These are phyloP conservation scores for Calephelis nemesis DNA, from an alignment of 1,140 invertebrate genomes.

Conservation along the genomic window DNA sequence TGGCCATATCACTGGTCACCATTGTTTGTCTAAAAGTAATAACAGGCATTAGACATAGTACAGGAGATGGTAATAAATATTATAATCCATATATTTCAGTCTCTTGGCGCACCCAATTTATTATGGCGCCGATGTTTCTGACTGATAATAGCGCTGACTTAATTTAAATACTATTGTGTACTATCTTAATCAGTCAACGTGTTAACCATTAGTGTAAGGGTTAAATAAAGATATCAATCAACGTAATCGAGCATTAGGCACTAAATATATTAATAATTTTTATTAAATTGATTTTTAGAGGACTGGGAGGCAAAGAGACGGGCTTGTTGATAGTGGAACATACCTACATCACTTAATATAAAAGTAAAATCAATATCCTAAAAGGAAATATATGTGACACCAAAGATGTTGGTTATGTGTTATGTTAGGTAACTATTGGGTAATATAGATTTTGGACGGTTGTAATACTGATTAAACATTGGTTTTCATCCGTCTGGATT, in stretches of 20 bases:
- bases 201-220: slow-evolving; percentile 10
- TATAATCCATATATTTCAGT: slow-evolving; percentile 3
- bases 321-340: too few relatives aligned
- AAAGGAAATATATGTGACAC: too few relatives aligned
- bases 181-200: slow-evolving; percentile 13
- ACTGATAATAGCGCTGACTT: slow-evolving; percentile 7
- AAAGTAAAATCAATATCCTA: too few relatives aligned
- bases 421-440: too few relatives aligned
- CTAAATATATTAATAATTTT: not conserved
- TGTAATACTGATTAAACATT: too few relatives aligned
- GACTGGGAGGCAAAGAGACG: too few relatives aligned
- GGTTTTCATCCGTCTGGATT: too few relatives aligned
- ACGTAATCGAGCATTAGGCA: not conserved
- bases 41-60: not conserved
- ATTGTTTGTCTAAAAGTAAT: slow-evolving; percentile 8
- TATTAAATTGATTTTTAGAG: not conserved
- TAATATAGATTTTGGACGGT: too few relatives aligned
- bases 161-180: slow-evolving; percentile 4
- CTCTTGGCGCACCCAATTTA: slow-evolving; percentile 4
- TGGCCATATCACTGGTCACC: not conserved
- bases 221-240: slow-evolving; percentile 9
- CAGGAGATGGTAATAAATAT: not conserved
- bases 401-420: too few relatives aligned
- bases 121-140: slow-evolving; percentile 11
- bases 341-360: too few relatives aligned